Percentiles rank a stretch among this genome's conserved stretches.
Conservation (phyloP, 2,113 vertebrate species). For the Copsychus sechellarum region DNA sequence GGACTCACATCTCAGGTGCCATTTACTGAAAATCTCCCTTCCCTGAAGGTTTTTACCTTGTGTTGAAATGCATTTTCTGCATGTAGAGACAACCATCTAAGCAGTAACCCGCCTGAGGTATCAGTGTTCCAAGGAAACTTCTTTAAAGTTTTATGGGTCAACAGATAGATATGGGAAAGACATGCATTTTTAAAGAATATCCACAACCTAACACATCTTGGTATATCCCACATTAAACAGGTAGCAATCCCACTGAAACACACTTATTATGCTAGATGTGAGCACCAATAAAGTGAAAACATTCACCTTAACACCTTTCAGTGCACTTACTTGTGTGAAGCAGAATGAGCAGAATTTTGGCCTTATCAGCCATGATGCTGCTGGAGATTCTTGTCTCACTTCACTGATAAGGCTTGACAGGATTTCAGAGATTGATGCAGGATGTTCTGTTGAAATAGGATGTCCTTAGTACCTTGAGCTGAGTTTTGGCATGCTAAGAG, state of each 20-base stretch:
- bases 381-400: background rate
- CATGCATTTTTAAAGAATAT: slow-evolving; percentile 65
- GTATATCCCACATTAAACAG: slow-evolving; percentile 62
- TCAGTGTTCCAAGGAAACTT: slow-evolving; percentile 68
- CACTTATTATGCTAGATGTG: slow-evolving; percentile 45
- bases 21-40: slow-evolving; percentile 71
- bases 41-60: slow-evolving; percentile 74
- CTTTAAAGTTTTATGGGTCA: slow-evolving; percentile 69
- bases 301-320: slow-evolving; percentile 58
- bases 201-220: slow-evolving; percentile 66
- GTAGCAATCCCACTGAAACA: background rate
- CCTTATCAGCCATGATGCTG: background rate
- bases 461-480: slow-evolving; percentile 56
- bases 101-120: slow-evolving; percentile 68
- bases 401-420: slow-evolving; percentile 66
- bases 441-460: slow-evolving; percentile 28
- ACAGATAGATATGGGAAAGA: slow-evolving; percentile 19
- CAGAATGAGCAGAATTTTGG: background rate
- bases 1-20: slow-evolving; percentile 70
- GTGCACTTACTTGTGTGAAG: accelerated
- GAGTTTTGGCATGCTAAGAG: slow-evolving; percentile 46
- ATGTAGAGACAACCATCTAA: slow-evolving; percentile 65
- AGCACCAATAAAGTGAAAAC: slow-evolving; percentile 25
- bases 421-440: slow-evolving; percentile 53
- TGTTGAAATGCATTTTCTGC: slow-evolving; percentile 68